A percentile compares a stretch with the other conserved stretches of the same genome.
Conservation (phyloP, 2,888 invertebrate genomes). For the Xylophagus ater region DNA sequence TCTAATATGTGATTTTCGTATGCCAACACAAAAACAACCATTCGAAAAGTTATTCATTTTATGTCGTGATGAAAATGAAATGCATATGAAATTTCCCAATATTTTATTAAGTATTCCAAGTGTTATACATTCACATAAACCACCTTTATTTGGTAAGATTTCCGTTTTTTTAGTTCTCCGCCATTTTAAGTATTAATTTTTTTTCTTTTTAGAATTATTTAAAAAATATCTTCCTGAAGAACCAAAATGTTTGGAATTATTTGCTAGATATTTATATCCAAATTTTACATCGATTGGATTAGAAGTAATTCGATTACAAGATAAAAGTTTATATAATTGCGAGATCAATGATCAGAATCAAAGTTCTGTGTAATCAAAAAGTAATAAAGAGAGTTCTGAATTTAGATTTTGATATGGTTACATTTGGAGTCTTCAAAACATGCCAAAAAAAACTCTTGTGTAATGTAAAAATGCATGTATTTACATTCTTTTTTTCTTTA, state of each 20-base stretch:
- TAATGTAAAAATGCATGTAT: too few relatives aligned
- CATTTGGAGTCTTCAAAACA: too few relatives aligned
- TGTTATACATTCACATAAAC: constrained; percentile 90
- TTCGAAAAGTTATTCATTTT: constrained; percentile 72
- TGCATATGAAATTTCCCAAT: constrained; percentile 17
- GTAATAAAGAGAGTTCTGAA: too few relatives aligned
- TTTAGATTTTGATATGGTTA: too few relatives aligned
- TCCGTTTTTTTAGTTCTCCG: constrained; percentile 9
- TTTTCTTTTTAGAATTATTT: constrained; percentile 49
- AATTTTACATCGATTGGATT: constrained; percentile 76
- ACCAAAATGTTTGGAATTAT: constrained; percentile 70
- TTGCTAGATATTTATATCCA: constrained; percentile 81
- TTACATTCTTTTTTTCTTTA: too few relatives aligned
- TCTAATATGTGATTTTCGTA: constrained; percentile 55
- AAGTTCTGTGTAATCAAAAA: too few relatives aligned
- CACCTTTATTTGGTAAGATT: constrained; percentile 66
- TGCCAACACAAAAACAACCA: constrained; percentile 68
- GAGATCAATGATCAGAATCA: constrained; percentile 2
- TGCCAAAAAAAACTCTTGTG: too few relatives aligned
- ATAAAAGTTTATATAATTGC: constrained; percentile 33
- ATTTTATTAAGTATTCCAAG: constrained; percentile 80
- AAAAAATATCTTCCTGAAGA: constrained; percentile 44
- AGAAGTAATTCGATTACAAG: constrained; percentile 77
- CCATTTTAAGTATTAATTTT: constrained; percentile 9
- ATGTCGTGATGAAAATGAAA: constrained; percentile 19